A percentile compares a stretch with the other conserved stretches of the same genome.
Evolutionary conservation across 1,140 invertebrate species (phyloP).

Genomic region (Oryzaephilus surinamensis): DNA sequence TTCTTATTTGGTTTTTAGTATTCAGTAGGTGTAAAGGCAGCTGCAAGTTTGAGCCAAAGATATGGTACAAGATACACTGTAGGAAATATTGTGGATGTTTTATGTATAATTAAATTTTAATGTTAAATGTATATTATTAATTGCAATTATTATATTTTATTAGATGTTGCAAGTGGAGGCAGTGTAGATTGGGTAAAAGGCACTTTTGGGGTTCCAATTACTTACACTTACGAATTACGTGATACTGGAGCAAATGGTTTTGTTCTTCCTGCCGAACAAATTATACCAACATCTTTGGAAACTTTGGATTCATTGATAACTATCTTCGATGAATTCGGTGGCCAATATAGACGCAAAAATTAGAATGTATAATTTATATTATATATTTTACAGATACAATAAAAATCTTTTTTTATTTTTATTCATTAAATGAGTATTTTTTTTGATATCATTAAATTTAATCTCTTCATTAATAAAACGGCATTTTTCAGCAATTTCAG

Average conservation of each 20-base stretch:
- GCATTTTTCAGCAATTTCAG: too few relatives aligned
- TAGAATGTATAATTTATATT: too few relatives aligned
- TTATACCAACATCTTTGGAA: slow-evolving; percentile 58
- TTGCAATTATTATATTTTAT: too few relatives aligned
- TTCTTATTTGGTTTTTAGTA: slow-evolving; percentile 37
- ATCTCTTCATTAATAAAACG: too few relatives aligned
- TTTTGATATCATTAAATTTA: too few relatives aligned
- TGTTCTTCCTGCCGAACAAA: slow-evolving; percentile 57
- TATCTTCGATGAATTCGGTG: slow-evolving; percentile 40
- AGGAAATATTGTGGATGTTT: slow-evolving; percentile 45
- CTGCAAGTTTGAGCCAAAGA: slow-evolving; percentile 43
- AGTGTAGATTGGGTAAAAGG: slow-evolving; percentile 65
- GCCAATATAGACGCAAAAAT: too few relatives aligned
- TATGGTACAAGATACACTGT: slow-evolving; percentile 53
- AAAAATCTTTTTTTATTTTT: too few relatives aligned
- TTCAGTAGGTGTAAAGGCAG: slow-evolving; percentile 47
- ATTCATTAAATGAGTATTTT: too few relatives aligned
- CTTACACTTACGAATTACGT: slow-evolving; percentile 50
- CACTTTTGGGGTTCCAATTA: slow-evolving; percentile 49
- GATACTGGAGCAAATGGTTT: slow-evolving; percentile 67
- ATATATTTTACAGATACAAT: too few relatives aligned
- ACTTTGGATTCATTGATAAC: slow-evolving; percentile 50
- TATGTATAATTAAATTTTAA: slow-evolving; percentile 41
- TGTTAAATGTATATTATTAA: not conserved
- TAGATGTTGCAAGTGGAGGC: slow-evolving; percentile 47